Percentiles rank a stretch among this genome's conserved stretches.
Evolutionary conservation across 2,797 vertebrate species (phyloP).

Genomic region (Simalia tracyae): DNA sequence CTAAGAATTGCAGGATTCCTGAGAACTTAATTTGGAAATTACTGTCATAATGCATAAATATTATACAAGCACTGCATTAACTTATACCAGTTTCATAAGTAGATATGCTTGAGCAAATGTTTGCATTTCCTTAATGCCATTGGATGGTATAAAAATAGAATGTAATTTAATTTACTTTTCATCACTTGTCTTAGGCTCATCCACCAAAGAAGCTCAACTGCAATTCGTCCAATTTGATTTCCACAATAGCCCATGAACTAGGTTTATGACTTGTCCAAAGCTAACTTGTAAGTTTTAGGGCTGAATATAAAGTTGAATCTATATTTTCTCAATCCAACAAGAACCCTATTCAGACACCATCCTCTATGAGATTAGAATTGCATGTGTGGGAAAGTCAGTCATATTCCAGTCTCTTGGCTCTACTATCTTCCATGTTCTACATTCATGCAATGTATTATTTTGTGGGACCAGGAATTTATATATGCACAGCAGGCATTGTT

Average conservation of each 20-base stretch:
- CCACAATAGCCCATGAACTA: not conserved
- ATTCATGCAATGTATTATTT: not conserved
- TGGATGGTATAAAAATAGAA: constrained; percentile 1
- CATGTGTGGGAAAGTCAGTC: not conserved
- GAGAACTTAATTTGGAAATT: not conserved
- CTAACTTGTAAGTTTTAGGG: not conserved
- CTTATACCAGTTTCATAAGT: not conserved
- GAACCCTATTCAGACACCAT: not conserved
- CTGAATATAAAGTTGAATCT: not conserved
- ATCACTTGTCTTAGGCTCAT: not conserved
- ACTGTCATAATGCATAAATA: not conserved
- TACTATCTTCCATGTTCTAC: not conserved
- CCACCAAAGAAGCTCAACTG: not conserved
- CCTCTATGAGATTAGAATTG: not conserved
- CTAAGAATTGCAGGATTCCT: not conserved
- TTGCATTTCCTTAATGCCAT: constrained; percentile 3
- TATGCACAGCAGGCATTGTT: not conserved
- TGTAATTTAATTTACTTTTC: not conserved
- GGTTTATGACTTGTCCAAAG: not conserved
- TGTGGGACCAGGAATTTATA: not conserved
- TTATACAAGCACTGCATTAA: not conserved
- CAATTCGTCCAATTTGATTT: not conserved
- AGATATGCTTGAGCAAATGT: constrained; percentile 15
- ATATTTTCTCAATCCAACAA: not conserved
- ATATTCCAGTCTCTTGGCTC: not conserved